Conservation (phyloP, 2,797 vertebrate genomes). For the Etheostoma nigrum region DNA sequence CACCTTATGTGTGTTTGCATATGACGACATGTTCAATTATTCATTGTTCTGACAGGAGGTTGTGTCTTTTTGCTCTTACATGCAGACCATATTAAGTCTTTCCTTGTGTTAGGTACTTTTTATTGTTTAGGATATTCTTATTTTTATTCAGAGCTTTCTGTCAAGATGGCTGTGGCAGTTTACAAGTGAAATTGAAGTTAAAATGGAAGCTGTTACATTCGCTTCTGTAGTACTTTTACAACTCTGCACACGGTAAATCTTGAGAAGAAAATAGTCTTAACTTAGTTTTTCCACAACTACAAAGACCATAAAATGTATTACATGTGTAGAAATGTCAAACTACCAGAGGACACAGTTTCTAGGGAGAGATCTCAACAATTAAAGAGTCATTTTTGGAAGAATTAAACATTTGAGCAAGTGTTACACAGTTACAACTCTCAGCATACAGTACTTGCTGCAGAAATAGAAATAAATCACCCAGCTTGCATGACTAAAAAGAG, state of each 20-base stretch:
- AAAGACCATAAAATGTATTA: not conserved
- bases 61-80: not conserved
- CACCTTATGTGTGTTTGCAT: not conserved
- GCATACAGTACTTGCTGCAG: not conserved
- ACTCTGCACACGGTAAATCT: not conserved
- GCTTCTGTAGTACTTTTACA: slow-evolving; percentile 19
- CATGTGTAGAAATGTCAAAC: not conserved
- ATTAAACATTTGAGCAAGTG: not conserved
- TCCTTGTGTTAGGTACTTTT: slow-evolving; percentile 4
- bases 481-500: slow-evolving; percentile 19
- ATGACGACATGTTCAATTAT: slow-evolving; percentile 18
- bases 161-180: not conserved
- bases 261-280: not conserved
- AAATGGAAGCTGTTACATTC: not conserved
- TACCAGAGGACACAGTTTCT: not conserved
- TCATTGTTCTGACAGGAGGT: slow-evolving; percentile 15
- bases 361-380: not conserved
- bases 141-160: slow-evolving; percentile 14
- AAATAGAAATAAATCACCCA: not conserved
- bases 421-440: slow-evolving; percentile 20
- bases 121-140: not conserved
- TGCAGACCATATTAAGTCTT: not conserved
- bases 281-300: not conserved
- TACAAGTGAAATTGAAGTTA: slow-evolving; percentile 8
- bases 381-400: not conserved